Conservation (phyloP, 2,888 invertebrate species). For the Nomada flava region DNA sequence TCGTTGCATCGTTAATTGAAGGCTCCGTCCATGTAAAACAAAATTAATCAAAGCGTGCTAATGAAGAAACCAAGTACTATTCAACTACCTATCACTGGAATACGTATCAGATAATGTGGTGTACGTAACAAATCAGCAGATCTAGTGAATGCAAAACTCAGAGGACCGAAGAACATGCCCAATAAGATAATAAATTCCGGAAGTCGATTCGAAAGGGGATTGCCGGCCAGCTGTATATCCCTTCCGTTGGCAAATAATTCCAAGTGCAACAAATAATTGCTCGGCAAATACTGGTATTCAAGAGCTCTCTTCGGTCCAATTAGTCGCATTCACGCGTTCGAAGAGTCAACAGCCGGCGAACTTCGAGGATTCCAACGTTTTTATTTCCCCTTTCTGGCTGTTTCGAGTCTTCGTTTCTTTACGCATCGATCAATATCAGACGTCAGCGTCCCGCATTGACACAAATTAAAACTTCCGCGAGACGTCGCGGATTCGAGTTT, state of each 20-base stretch:
- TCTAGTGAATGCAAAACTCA: background rate
- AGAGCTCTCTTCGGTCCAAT: constrained; percentile 30
- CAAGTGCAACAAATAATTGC: constrained; percentile 40
- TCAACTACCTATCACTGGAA: no score
- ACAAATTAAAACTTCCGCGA: constrained; percentile 22
- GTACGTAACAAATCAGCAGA: background rate
- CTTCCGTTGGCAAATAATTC: constrained; percentile 5
- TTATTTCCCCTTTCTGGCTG: constrained; percentile 1
- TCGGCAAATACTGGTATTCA: constrained; percentile 1
- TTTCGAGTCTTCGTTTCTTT: constrained; percentile 6
- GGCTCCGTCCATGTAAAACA: no score
- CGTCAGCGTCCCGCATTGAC: constrained; percentile 8
- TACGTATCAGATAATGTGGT: background rate
- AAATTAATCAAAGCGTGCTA: constrained; percentile 1
- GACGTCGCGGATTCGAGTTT: background rate
- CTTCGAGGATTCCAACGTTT: background rate
- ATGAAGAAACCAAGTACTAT: background rate
- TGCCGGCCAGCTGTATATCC: background rate
- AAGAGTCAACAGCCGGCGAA: constrained; percentile 3
- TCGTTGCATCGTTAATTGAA: no score
- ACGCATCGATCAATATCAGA: constrained; percentile 7
- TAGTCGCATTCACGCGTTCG: constrained; percentile 29
- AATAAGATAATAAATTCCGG: background rate
- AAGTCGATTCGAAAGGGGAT: background rate
- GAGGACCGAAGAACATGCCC: background rate